Conservation (phyloP, 2,888 invertebrate genomes). For the Parasteatoda lunata region DNA sequence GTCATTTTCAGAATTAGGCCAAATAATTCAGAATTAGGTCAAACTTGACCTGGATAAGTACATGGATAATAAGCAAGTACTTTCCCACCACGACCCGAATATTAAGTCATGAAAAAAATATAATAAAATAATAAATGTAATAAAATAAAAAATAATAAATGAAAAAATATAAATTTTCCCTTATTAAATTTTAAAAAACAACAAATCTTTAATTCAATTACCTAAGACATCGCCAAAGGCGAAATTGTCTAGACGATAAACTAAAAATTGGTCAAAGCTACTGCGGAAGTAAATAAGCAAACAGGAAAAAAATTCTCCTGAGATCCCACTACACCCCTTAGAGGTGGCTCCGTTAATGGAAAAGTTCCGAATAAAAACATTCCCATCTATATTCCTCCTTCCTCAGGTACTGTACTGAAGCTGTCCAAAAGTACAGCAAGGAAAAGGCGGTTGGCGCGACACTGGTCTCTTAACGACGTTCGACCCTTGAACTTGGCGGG, state of each 20-base stretch:
- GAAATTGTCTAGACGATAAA: neutral
- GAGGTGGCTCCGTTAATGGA: slow-evolving; percentile 64
- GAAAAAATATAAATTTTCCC: no score
- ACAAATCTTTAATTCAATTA: no score
- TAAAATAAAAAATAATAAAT: no score
- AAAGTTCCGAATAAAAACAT: slow-evolving; percentile 44
- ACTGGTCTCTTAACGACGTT: slow-evolving; percentile 52
- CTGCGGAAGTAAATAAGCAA: slow-evolving; percentile 4
- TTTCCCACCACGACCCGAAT: no score
- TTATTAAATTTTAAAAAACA: no score
- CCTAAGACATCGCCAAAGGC: neutral
- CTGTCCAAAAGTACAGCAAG: slow-evolving; percentile 51
- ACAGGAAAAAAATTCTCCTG: slow-evolving; percentile 9
- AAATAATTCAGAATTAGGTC: no score
- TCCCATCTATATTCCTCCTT: slow-evolving; percentile 63
- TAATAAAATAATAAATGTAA: no score
- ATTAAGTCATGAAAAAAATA: no score
- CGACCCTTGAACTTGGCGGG: slow-evolving; percentile 26
- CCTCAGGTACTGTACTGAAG: slow-evolving; percentile 45
- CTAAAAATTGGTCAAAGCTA: neutral
- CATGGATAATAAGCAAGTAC: no score
- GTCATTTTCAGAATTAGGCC: no score
- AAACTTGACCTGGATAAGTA: no score
- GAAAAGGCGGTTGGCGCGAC: slow-evolving; percentile 63
- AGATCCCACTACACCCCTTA: slow-evolving; percentile 46